Base-by-base conservation (phyloP, 2,888 invertebrate species). In the Agrotis clavis region DNA sequence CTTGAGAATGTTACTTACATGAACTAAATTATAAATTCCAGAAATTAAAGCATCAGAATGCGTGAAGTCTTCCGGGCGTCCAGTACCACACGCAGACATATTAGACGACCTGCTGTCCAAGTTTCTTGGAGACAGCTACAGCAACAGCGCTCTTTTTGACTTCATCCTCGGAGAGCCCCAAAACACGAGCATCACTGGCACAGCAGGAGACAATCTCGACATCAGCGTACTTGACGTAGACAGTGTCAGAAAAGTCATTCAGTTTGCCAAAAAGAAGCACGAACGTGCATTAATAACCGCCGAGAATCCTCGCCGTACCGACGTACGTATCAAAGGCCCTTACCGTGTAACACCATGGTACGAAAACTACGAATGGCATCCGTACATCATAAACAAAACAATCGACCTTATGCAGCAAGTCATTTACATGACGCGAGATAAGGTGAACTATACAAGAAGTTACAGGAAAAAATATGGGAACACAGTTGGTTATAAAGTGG, bases 351-450 rank as follows among this genome's bases (percentile, higher is more conserved):
- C 9, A 9, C 60, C 54, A 1, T 0, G 2, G 14, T 0, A 7
- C 0, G 16, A 50, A 18, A 1, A 11, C 1, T 48, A 5, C 11
- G 0, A 3, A 0, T n/a, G 9, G 48, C 6, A 78, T 7, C 3
- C n/a, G 0, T 70, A 65, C 35, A 47, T 83, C 2, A 13, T 78
- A 0, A 64, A 71, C 0, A 84, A 74, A 67, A n/a, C 85, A 0
- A 1, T 87, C 0, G 77, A 87, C 3, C 62, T 89, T 14, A 91
- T 92, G 88, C 67, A 78, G 16, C 90, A 91, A 41, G 87, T 88
- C 0, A 76, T 92, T 2, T 92, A 90, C 60, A 63, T 79, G 0
- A 87, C 89, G 0, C 82, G 88, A 64, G 86, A 78, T 41, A 82
- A 90, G 19, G 35, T 91, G 7, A 62, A 85, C 13, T 75, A 71